phyloP scores from a whole-genome alignment of 2,113 vertebrate genomes.

The Steatornis caripensis region DNA sequence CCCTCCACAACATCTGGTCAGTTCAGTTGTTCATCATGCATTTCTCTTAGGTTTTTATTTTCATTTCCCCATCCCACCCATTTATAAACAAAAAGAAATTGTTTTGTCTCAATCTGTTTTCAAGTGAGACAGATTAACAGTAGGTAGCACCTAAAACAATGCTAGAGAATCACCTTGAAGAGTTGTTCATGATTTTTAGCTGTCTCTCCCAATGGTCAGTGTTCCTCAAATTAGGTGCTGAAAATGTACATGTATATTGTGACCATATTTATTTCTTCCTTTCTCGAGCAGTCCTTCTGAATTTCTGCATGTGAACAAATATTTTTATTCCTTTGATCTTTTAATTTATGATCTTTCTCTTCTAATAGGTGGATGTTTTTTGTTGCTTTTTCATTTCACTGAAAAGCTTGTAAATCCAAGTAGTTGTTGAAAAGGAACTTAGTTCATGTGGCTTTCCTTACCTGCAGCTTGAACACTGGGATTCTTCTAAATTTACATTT shows the following conservation, averaged over 20 bases:
- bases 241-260: neutral
- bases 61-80: neutral
- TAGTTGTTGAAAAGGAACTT: neutral
- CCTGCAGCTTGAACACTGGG: neutral
- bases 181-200: neutral
- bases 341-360: conserved; percentile 70
- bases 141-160: neutral
- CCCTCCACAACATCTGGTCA: neutral
- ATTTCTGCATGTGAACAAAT: conserved; percentile 56
- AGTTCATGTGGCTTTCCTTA: neutral
- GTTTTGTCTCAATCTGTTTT: neutral
- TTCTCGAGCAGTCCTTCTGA: conserved; percentile 72
- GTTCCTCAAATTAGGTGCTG: neutral
- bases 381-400: neutral
- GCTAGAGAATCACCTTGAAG: neutral
- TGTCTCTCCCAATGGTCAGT: neutral
- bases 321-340: conserved; percentile 60
- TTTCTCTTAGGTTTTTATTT: neutral
- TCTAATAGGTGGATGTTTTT: conserved; percentile 73
- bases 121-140: neutral
- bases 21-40: neutral
- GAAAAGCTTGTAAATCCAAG: neutral
- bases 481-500: neutral
- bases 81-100: neutral
- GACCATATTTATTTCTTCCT: neutral